Percentiles rank a stretch among this genome's conserved stretches.
These are phyloP conservation scores for Andrena bicolor DNA, from an alignment of 2,888 invertebrate genomes.

Conservation along the genomic window DNA sequence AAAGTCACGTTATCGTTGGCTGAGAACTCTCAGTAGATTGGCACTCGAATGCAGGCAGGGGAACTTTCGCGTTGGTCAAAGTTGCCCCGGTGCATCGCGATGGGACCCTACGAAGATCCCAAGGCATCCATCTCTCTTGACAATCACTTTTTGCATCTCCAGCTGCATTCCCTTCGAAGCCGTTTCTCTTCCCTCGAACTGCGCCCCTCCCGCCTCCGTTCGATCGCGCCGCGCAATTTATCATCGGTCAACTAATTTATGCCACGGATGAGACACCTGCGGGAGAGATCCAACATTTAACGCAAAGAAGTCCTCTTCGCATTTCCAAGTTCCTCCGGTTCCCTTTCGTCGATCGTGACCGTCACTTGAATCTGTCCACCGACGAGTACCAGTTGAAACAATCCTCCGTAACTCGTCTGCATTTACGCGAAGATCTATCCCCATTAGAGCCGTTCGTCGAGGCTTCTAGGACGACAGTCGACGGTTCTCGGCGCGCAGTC, in stretches of 20 bases:
- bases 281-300: too few species aligned
- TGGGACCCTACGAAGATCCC: conserved; percentile 54
- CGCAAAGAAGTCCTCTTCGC: too few species aligned
- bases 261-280: too few species aligned
- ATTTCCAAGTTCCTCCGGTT: too few species aligned
- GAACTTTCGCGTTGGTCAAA: conserved; percentile 43
- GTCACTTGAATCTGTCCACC: too few species aligned
- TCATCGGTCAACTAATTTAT: conserved; percentile 82
- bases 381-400: too few species aligned
- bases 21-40: not conserved
- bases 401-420: too few species aligned
- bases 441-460: conserved; percentile 32
- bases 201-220: conserved; percentile 60
- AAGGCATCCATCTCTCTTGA: conserved; percentile 81
- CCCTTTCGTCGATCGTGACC: too few species aligned
- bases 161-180: conserved; percentile 21
- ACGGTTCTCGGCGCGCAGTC: conserved; percentile 19
- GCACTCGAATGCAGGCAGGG: conserved; percentile 1
- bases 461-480: conserved; percentile 4
- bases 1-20: conserved; percentile 43
- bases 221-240: conserved; percentile 76
- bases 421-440: conserved; percentile 70
- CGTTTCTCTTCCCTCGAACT: conserved; percentile 50
- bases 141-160: conserved; percentile 76
- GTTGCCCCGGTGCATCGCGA: conserved; percentile 48